phyloP scores from a whole-genome alignment of 1,140 invertebrate species.

The Papilio dardanus region DNA sequence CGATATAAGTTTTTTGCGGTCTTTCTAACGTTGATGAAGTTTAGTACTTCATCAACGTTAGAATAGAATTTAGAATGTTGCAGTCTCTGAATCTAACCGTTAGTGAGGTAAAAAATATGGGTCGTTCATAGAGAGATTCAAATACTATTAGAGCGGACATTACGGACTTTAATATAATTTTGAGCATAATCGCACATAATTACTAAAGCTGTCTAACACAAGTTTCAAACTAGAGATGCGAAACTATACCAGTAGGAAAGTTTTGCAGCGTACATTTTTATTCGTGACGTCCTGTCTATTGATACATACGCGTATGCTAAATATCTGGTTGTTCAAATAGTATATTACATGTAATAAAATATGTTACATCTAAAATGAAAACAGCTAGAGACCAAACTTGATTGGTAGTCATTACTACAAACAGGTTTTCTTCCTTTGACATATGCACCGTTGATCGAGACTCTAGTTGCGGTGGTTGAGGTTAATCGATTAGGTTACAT shows the following conservation, averaged over 20 bases:
- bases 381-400: not conserved
- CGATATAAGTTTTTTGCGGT: conserved; percentile 35
- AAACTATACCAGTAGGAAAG: too few relatives aligned
- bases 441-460: conserved; percentile 12
- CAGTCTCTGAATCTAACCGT: conserved; percentile 6
- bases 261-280: too few relatives aligned
- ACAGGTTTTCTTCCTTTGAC: conserved; percentile 9
- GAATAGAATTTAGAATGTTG: conserved; percentile 16
- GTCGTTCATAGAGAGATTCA: too few relatives aligned
- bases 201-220: too few relatives aligned
- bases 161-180: too few relatives aligned
- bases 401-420: not conserved
- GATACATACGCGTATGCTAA: too few relatives aligned
- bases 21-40: conserved; percentile 21
- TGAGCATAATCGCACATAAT: too few relatives aligned
- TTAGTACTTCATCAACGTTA: too few relatives aligned
- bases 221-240: too few relatives aligned
- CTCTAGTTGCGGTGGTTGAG: not conserved
- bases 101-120: conserved; percentile 2
- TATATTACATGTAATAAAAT: not conserved
- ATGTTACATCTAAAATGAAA: not conserved
- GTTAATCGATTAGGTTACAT: conserved; percentile 8
- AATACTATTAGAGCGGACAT: too few relatives aligned
- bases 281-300: too few relatives aligned
- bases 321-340: too few relatives aligned